These are phyloP conservation scores for Platalea minor DNA, from an alignment of 2,797 vertebrate species.

Conservation along the genomic window DNA sequence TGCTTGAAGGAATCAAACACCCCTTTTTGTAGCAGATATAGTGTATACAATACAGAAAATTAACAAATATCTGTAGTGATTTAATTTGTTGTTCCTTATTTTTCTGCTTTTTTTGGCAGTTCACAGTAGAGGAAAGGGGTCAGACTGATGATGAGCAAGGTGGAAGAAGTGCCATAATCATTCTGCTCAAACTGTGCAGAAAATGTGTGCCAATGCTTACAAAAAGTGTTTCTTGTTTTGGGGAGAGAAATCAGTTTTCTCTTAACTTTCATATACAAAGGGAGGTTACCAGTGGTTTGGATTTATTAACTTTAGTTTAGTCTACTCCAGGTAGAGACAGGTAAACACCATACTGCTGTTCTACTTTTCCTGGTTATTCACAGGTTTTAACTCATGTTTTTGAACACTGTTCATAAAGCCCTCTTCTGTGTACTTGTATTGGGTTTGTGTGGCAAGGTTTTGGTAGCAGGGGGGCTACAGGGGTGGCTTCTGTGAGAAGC, in stretches of 20 bases:
- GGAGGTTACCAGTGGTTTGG: neutral
- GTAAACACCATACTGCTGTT: neutral
- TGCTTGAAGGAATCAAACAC: neutral
- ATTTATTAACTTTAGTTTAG: neutral
- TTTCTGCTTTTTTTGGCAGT: neutral
- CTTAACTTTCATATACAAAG: neutral
- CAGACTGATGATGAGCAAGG: neutral
- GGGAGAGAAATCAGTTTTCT: neutral
- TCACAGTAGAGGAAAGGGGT: neutral
- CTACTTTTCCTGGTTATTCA: neutral
- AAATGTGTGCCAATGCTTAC: neutral
- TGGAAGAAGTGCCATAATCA: neutral
- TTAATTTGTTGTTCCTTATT: neutral
- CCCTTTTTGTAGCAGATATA: neutral
- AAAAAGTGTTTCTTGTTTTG: neutral
- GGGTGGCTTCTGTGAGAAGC: neutral
- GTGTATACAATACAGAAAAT: neutral
- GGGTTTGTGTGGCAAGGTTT: neutral
- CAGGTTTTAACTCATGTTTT: neutral
- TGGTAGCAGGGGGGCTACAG: neutral
- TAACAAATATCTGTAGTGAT: neutral
- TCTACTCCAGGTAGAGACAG: neutral
- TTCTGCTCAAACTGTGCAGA: neutral
- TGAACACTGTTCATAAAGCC: neutral
- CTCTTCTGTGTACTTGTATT: neutral